Evolutionary conservation across 2,113 vertebrate species (phyloP).

Genomic region (Barbus barbus): DNA sequence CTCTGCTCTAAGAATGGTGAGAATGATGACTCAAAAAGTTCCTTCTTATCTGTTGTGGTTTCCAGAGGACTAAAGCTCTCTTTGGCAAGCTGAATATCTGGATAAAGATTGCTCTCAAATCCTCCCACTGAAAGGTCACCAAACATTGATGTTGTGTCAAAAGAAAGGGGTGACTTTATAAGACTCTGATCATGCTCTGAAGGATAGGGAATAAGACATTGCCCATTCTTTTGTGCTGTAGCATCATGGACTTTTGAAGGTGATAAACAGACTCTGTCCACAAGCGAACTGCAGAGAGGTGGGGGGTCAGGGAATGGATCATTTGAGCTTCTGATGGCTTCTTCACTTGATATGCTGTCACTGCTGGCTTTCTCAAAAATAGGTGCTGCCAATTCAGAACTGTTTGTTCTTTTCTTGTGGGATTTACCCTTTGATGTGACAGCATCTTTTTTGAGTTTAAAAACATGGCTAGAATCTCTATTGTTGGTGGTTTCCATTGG

Average conservation of each 20-base stretch:
- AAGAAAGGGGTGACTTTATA: constrained; percentile 81
- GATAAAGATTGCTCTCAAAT: constrained; percentile 80
- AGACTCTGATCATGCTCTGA: constrained; percentile 73
- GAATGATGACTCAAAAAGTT: constrained; percentile 75
- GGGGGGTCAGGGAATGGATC: constrained; percentile 71
- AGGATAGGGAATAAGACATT: constrained; percentile 69
- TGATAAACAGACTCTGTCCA: constrained; percentile 72
- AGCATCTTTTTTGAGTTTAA: constrained; percentile 62
- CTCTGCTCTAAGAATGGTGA: constrained; percentile 82
- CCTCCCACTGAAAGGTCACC: constrained; percentile 76
- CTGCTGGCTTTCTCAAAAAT: constrained; percentile 58
- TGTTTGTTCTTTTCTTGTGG: constrained; percentile 59
- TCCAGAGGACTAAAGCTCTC: constrained; percentile 68
- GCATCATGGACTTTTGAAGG: constrained; percentile 60
- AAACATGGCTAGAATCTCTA: constrained; percentile 48
- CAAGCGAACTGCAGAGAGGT: constrained; percentile 62
- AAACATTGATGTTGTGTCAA: constrained; percentile 87
- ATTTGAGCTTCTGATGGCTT: constrained; percentile 66
- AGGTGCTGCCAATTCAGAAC: constrained; percentile 54
- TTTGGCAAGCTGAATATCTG: constrained; percentile 73
- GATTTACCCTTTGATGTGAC: constrained; percentile 59
- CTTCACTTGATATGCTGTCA: constrained; percentile 68
- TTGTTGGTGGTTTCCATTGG: constrained; percentile 44
- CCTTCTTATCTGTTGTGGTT: constrained; percentile 69
- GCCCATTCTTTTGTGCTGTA: constrained; percentile 73